phyloP scores from a whole-genome alignment of 2,797 vertebrate species.

The Sardinella longiceps region DNA sequence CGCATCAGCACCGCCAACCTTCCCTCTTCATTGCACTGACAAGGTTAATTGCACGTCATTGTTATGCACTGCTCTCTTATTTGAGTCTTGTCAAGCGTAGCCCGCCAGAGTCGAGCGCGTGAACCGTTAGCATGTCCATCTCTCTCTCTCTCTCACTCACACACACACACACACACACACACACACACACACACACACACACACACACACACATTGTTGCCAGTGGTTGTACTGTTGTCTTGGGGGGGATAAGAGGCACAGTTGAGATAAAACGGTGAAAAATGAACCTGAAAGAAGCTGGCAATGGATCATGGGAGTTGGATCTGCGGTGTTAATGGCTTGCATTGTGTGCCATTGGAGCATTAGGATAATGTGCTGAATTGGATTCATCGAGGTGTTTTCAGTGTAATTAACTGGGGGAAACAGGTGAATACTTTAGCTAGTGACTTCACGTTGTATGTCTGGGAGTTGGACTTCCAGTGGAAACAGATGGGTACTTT shows the following conservation, averaged over 20 bases:
- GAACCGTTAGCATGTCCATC: neutral
- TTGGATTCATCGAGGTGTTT: neutral
- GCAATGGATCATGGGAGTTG: neutral
- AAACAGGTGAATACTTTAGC: neutral
- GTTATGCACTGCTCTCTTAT: constrained; percentile 62
- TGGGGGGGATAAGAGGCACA: neutral
- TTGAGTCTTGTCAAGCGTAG: constrained; percentile 58
- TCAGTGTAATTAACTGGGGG: neutral
- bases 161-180: neutral
- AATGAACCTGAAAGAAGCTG: neutral
- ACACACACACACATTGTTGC: neutral
- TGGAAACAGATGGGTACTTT: neutral
- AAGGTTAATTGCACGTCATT: constrained; percentile 71
- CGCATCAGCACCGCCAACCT: neutral
- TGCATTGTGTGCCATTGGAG: neutral
- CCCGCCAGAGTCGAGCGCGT: constrained; percentile 25
- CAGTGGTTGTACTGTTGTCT: neutral
- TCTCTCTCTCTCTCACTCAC: neutral
- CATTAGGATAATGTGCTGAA: neutral
- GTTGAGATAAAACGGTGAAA: neutral
- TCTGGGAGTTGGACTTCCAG: neutral
- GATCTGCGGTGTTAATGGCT: neutral
- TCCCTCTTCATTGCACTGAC: constrained; percentile 53
- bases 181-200: neutral
- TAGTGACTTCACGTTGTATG: neutral